phyloP scores from a whole-genome alignment of 2,797 vertebrate species.

The Anniella stebbinsi region DNA sequence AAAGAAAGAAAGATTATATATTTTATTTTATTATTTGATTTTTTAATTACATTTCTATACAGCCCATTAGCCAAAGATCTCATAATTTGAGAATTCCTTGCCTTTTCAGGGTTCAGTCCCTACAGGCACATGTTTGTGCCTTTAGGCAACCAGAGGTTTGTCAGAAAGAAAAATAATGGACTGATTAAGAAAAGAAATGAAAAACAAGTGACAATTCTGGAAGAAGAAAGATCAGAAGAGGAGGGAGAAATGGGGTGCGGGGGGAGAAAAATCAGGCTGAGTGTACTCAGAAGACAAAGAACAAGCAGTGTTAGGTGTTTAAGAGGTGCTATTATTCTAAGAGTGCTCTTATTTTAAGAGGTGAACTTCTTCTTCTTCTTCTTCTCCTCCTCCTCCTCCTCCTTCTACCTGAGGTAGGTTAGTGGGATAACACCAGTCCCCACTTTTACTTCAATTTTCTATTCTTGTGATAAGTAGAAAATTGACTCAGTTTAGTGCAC shows the following conservation, averaged over 20 bases:
- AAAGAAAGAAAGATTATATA: no score
- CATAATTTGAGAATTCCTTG: slow-evolving; percentile 56
- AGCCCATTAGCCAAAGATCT: no score
- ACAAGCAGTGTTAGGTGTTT: neutral
- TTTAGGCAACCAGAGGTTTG: slow-evolving; percentile 62
- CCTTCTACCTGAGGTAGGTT: slow-evolving; percentile 26
- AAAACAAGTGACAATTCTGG: slow-evolving; percentile 60
- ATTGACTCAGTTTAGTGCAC: neutral
- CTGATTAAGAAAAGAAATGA: slow-evolving; percentile 62
- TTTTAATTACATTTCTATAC: no score
- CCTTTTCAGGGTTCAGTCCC: slow-evolving; percentile 53
- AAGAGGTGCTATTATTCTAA: slow-evolving; percentile 18
- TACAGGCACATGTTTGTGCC: slow-evolving; percentile 54
- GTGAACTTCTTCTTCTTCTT: slow-evolving; percentile 36
- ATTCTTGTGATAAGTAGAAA: slow-evolving; percentile 43
- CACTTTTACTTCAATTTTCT: slow-evolving; percentile 29
- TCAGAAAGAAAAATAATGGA: slow-evolving; percentile 41
- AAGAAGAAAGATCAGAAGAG: slow-evolving; percentile 1
- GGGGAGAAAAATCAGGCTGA: slow-evolving; percentile 21
- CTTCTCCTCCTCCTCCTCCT: slow-evolving; percentile 33
- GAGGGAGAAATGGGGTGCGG: neutral
- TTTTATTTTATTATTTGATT: neutral
- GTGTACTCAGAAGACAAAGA: slow-evolving; percentile 21
- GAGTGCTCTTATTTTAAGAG: neutral
- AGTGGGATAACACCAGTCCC: slow-evolving; percentile 21